phyloP scores from a whole-genome alignment of 2,888 invertebrate species.

The Nymphalis urticae region DNA sequence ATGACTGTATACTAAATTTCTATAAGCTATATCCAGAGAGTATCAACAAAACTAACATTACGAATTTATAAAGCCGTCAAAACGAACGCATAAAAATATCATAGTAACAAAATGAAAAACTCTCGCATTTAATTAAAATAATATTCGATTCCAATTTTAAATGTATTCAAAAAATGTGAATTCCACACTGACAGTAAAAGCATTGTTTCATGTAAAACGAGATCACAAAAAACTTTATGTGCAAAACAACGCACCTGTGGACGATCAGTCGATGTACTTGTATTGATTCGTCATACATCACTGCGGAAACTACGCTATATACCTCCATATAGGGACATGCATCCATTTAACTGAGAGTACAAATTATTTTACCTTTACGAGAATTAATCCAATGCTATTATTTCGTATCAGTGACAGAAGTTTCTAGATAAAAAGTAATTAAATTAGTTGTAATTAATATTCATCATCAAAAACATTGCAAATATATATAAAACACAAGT shows the following conservation, averaged over 20 bases:
- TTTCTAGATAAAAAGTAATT: too few relatives aligned
- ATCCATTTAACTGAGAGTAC: neutral
- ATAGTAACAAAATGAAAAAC: neutral
- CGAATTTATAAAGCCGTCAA: neutral
- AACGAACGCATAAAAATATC: neutral
- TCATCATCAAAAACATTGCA: too few relatives aligned
- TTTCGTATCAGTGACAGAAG: too few relatives aligned
- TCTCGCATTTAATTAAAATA: neutral
- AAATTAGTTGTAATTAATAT: too few relatives aligned
- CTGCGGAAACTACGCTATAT: slow-evolving; percentile 12
- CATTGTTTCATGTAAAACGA: slow-evolving; percentile 24
- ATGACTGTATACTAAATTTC: too few relatives aligned
- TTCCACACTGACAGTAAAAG: slow-evolving; percentile 10
- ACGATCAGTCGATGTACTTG: slow-evolving; percentile 21
- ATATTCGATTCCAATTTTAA: neutral
- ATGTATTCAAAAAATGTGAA: slow-evolving; percentile 2
- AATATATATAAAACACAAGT: too few relatives aligned
- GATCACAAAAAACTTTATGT: slow-evolving; percentile 21
- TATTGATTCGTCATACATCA: slow-evolving; percentile 33
- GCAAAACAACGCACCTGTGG: slow-evolving; percentile 21
- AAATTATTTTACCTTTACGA: too few relatives aligned
- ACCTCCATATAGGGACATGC: neutral
- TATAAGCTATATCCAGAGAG: too few relatives aligned
- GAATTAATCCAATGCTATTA: too few relatives aligned
- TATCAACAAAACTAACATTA: too few relatives aligned